A percentile compares a stretch with the other conserved stretches of the same genome.
Evolutionary conservation across 2,888 invertebrate species (phyloP).

Genomic region (Aleiodes leptofemur): DNA sequence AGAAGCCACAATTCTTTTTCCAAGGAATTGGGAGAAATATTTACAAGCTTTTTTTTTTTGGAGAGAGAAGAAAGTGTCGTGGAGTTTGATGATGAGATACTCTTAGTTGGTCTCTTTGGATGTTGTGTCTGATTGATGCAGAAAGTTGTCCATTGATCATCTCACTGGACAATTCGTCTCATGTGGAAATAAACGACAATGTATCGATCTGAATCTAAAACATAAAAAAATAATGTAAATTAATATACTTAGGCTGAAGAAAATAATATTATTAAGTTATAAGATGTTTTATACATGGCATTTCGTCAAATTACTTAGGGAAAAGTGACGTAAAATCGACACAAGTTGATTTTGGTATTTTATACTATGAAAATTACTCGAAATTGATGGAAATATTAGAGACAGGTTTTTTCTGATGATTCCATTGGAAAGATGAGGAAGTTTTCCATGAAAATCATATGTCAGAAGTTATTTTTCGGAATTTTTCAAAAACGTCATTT

Average conservation of each 20-base stretch:
- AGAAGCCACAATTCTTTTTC: slow-evolving; percentile 28
- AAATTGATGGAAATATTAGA: not conserved
- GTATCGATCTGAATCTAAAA: slow-evolving; percentile 90
- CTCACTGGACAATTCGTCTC: slow-evolving; percentile 86
- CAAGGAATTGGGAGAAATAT: not conserved
- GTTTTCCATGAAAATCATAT: no score
- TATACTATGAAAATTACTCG: not conserved
- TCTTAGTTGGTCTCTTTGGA: slow-evolving; percentile 36
- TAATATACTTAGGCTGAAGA: not conserved
- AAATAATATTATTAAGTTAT: not conserved
- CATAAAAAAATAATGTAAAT: slow-evolving; percentile 44
- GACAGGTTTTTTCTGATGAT: no score
- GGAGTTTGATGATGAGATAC: no score
- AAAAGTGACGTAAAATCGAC: no score
- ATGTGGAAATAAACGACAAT: slow-evolving; percentile 92
- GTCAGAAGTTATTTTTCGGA: no score
- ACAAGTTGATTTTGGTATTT: no score
- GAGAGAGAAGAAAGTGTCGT: slow-evolving; percentile 13
- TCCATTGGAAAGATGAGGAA: no score
- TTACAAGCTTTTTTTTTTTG: no score
- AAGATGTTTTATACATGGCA: no score
- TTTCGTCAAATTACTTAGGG: no score
- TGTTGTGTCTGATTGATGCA: slow-evolving; percentile 37
- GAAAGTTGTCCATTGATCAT: slow-evolving; percentile 62
- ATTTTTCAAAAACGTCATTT: no score